Base-by-base conservation (phyloP, 2,113 vertebrate genomes). In the Chloebia gouldiae region DNA sequence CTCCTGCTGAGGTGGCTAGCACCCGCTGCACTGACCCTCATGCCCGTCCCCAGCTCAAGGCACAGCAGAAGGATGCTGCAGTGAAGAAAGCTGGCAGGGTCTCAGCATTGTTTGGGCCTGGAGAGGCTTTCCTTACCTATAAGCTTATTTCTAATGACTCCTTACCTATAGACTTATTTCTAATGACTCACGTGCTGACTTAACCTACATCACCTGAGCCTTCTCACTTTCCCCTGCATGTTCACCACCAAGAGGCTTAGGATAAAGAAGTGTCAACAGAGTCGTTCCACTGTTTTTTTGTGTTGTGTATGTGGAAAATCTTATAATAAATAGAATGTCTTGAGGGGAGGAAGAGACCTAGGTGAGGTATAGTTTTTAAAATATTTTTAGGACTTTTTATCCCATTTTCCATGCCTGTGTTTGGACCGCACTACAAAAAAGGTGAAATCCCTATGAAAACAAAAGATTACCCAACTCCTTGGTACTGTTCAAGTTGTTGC, bases 331-430 rank as follows among this genome's bases (percentile, higher is more conserved):
- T 35, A 76, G 8, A 45, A 63, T 75, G 13, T 13, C 12, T 50
- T 39, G 19, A 64, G 8, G 8, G 6, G 13, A 76, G 31, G 24
- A 86, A 86, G 19, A n/a, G 24, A 70, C 49, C 24, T 72, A 13
- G 13, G 8, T 73, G 37, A 11, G 5, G 11, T 47, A 8, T 9
- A 73, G n/a, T n/a, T n/a, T n/a, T n/a, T n/a, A n/a, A n/a, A n/a
- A n/a, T n/a, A n/a, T n/a, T n/a, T n/a, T n/a, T n/a, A n/a, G n/a
- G n/a, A n/a, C n/a, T n/a, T n/a, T n/a, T n/a, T n/a, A n/a, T n/a
- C 7, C 13, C 5, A 0, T 15, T 81, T 81, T 50, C n/a, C 2
- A 1, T 78, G 31, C 9, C 2, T 31, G 1, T 65, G 9, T 75
- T 19, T 47, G 40, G 27, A 42, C 31, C 5, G 25, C n/a, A 9